Conservation (phyloP, 2,113 vertebrate genomes). For the Heterotilapia buettikoferi region DNA sequence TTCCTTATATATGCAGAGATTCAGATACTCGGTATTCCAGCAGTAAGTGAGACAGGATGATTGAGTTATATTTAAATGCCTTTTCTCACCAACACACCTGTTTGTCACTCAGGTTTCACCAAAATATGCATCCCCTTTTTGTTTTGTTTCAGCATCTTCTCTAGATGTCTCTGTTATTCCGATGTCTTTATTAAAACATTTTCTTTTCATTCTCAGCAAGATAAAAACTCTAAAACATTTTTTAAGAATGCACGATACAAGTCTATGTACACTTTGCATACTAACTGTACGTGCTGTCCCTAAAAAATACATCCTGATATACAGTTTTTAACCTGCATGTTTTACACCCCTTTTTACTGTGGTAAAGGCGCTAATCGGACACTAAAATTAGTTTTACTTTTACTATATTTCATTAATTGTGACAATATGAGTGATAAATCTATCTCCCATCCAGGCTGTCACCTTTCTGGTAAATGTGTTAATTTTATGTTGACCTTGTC, state of each 20-base stretch:
- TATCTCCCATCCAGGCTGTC: not conserved
- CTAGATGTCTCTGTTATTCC: not conserved
- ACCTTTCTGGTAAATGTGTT: not conserved
- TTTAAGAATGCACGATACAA: not conserved
- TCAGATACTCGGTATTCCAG: not conserved
- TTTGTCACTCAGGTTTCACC: not conserved
- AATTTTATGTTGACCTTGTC: not conserved
- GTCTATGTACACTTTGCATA: not conserved
- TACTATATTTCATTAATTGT: not conserved
- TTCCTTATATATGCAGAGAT: not conserved
- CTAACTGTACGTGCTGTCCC: not conserved
- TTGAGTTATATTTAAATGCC: not conserved
- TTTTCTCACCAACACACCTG: not conserved
- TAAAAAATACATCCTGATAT: not conserved
- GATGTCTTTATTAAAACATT: not conserved
- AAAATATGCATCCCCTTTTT: not conserved
- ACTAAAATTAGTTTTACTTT: not conserved
- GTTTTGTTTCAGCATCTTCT: not conserved
- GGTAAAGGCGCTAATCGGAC: not conserved
- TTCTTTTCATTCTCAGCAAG: accelerated
- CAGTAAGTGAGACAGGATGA: not conserved
- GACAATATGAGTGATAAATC: not conserved
- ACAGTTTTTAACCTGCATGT: not conserved
- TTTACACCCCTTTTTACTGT: not conserved
- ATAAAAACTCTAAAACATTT: not conserved